Base-by-base conservation (phyloP, 2,888 invertebrate species). In the Spisula subtruncata region DNA sequence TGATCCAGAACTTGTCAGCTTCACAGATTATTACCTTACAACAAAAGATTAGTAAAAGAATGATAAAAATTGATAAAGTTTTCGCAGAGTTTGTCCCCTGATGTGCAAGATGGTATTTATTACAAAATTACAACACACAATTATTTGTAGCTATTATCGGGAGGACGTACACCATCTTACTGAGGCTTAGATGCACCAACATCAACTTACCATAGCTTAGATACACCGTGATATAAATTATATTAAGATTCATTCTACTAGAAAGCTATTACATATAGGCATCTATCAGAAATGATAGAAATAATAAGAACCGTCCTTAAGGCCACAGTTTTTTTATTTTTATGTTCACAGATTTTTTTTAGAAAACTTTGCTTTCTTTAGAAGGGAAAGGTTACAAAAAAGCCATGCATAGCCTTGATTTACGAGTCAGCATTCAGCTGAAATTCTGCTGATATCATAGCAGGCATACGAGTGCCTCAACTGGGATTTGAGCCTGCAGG, bases 281-380 rank as follows among this genome's bases (percentile, higher is more conserved):
- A 75, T 75, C 75, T 35, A 32, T 18, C 75, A 32, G 75, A 75
- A 75, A 75, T 75, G 6, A 75, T 35, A 75, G 75, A 75, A 75
- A 75, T 75, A 75, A 75, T 75, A 32, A 32, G 75, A 75, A 35
- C 16, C 32, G 35, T 75, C 16, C 32, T 75, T 75, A 75, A 41
- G 41, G 41, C 41, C 2, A 41, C 41, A 41, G 41, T 41, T 41
- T 5, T 41, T 41, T 41, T 41, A 41, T 2, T 41, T 41, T 41
- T n/a, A n/a, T 5, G 41, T 2, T 41, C 8, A 41, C 41, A 41
- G 41, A 8, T 5, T 5, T 41, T 2, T 41, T 41, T 41, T 41
- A n/a, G 41, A 41, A 41, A 41, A 41, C 8, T 5, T 41, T 41
- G 2, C 41, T 41, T 41, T 41, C 41, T 2, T 2, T 41, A 41